Evolutionary conservation across 37 sponge, comb jelly and placozoan genomes (phyloP), one percentile per base, ranked within the genome.

Genomic region (Diacarnus erythraeanus): DNA sequence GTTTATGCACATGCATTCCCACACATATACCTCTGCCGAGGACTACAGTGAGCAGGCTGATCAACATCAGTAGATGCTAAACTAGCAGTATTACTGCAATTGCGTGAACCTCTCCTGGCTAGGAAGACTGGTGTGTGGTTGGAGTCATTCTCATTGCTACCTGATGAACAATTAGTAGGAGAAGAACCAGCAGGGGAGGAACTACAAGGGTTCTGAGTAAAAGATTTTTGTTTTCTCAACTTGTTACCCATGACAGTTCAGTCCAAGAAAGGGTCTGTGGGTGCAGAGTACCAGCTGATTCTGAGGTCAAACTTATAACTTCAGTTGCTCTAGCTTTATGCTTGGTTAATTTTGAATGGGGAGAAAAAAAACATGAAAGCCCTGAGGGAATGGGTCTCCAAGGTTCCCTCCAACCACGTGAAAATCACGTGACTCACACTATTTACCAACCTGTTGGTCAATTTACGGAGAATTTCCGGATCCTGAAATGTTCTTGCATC

Each of bases 391-490:
- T 65, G 34, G 17, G 66, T 65, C 3, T 31, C 23, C n/a, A 43
- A 43, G 71, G 44, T 31, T 65, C 31, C 34, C 31, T 31, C 36
- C 74, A 38, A 59, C 43, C 75, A 82, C 47, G 30, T 73, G 77
- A 75, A 29, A 25, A 47, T 66, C 76, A 77, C 60, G 70, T 71
- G 85, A 84, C 70, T 17, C 57, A n/a, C 39, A 51, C 22, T 22
- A 59, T 40, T 22, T 36, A 64, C 86, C 42, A 41, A 80, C 87
- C 87, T 80, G 69, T 77, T 89, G 39, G 93, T 93, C 57, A 93
- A 54, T 63, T 87, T 83, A 22, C 93, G 81, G 63, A 93, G 90
- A 59, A 93, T 88, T 74, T 88, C 93, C 69, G 93, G 93, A 64
- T 93, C 93, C 34, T 88, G 81, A 40, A 93, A 84, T 36, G 93